A percentile compares a stretch with the other conserved stretches of the same genome.
Evolutionary conservation across 2,797 vertebrate genomes (phyloP).

Genomic region (Salarias fasciatus): DNA sequence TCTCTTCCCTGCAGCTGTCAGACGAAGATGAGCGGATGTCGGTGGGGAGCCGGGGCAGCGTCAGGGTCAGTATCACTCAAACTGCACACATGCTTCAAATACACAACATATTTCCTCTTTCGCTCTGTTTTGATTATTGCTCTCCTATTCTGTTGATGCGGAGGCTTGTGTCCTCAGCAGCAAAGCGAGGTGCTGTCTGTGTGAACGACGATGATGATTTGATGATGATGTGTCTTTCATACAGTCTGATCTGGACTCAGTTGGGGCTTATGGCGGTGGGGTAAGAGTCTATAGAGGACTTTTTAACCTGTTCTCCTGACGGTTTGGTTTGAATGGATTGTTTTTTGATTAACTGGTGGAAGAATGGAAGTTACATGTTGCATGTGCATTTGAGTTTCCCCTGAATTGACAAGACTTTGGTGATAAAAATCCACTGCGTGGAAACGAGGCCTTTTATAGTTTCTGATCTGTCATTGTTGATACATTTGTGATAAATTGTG

Average conservation of each 20-base stretch:
- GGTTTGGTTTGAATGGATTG: slow-evolving; percentile 10
- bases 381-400: no score
- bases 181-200: background rate
- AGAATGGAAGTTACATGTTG: background rate
- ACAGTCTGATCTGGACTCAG: slow-evolving; percentile 75
- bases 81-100: background rate
- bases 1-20: slow-evolving; percentile 86
- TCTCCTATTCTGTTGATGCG: background rate
- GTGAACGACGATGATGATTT: background rate
- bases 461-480: background rate
- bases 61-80: slow-evolving; percentile 88
- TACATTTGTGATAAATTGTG: background rate
- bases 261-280: slow-evolving; percentile 62
- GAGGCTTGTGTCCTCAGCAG: slow-evolving; percentile 6
- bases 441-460: background rate
- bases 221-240: slow-evolving; percentile 43
- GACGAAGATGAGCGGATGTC: slow-evolving; percentile 95
- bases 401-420: no score
- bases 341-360: slow-evolving; percentile 19
- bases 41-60: slow-evolving; percentile 90
- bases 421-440: no score
- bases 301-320: background rate
- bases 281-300: slow-evolving; percentile 54
- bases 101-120: background rate
- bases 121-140: slow-evolving; percentile 2